phyloP scores from a whole-genome alignment of 2,113 vertebrate genomes.

The Callipepla squamata region DNA sequence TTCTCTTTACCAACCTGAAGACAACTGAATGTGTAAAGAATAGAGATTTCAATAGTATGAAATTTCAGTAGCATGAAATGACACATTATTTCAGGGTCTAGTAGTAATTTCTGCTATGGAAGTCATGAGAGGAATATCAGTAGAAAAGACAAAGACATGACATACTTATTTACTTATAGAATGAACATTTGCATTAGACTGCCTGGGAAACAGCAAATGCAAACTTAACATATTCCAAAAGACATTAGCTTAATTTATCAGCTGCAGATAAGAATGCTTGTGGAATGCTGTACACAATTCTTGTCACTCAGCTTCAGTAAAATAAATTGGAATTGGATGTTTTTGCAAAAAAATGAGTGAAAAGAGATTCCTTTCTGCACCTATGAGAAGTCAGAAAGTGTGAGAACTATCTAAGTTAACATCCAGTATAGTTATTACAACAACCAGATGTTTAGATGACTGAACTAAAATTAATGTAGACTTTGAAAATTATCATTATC shows the following conservation, averaged over 20 bases:
- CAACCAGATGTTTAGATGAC: background rate
- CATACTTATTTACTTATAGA: background rate
- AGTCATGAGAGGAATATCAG: background rate
- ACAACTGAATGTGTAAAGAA: background rate
- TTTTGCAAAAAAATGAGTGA: background rate
- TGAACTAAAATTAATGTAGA: background rate
- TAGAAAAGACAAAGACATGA: background rate
- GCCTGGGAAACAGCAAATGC: background rate
- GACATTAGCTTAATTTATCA: background rate
- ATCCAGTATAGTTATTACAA: background rate
- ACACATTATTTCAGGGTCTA: background rate
- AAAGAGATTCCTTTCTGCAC: background rate
- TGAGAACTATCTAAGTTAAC: background rate
- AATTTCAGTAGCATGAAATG: background rate
- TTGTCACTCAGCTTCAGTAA: background rate
- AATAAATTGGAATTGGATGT: background rate
- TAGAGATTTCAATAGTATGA: background rate
- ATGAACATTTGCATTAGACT: background rate
- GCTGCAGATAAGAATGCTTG: background rate
- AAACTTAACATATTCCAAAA: background rate
- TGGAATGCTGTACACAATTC: background rate
- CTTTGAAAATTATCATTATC: background rate
- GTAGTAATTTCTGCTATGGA: slow-evolving; percentile 4
- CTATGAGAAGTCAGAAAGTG: background rate
- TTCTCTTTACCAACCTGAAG: background rate